These are phyloP conservation scores for Aphodius sticticus DNA, from an alignment of 2,888 invertebrate genomes.

Conservation along the genomic window DNA sequence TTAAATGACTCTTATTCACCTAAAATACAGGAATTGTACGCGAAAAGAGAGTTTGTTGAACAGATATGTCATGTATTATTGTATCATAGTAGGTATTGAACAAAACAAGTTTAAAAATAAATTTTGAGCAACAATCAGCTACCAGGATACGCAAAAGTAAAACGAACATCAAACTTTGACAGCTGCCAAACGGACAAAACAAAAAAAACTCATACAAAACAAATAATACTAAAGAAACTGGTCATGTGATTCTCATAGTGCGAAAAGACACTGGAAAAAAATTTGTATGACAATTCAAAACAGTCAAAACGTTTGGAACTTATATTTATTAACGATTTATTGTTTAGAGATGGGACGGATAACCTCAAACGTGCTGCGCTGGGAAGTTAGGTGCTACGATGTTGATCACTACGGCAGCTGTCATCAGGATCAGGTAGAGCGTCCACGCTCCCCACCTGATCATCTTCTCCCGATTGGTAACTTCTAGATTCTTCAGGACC, in stretches of 20 bases:
- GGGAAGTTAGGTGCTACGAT: slow-evolving; percentile 68
- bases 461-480: slow-evolving; percentile 80
- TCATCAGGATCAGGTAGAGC: slow-evolving; percentile 74
- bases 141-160: not conserved
- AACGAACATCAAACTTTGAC: not conserved
- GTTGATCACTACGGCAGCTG: slow-evolving; percentile 77
- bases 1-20: no score
- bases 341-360: not conserved
- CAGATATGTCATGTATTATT: not conserved
- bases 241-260: not conserved
- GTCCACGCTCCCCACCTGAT: slow-evolving; percentile 84
- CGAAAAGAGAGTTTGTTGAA: not conserved
- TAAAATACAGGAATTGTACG: not conserved
- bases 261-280: no score
- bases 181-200: not conserved
- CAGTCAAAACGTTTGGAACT: not conserved
- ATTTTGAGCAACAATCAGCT: not conserved
- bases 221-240: not conserved
- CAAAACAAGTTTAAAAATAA: not conserved
- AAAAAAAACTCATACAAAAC: not conserved
- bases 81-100: not conserved
- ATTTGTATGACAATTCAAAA: not conserved
- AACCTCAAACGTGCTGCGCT: slow-evolving; percentile 19
- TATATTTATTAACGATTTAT: not conserved
- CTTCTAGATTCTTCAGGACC: slow-evolving; percentile 73